Evolutionary conservation across 2,888 invertebrate genomes (phyloP).

Genomic region (Zootermopsis nevadensis): DNA sequence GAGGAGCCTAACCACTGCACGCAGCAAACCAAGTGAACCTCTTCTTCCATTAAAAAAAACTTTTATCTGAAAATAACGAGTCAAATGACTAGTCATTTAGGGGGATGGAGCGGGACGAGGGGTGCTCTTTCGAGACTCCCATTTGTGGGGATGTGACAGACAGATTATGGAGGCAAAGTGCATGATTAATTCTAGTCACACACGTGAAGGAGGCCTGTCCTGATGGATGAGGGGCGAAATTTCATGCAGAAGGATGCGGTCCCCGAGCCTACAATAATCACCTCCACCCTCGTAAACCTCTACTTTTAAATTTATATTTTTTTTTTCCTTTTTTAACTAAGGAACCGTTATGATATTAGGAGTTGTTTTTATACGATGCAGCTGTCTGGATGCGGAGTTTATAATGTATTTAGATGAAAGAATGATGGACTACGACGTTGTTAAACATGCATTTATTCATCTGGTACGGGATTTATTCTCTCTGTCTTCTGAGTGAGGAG

Average conservation of each 20-base stretch:
- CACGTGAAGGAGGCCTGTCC: not conserved
- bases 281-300: not conserved
- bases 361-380: not conserved
- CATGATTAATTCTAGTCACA: constrained; percentile 31
- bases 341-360: constrained; percentile 4
- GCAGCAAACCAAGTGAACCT: constrained; percentile 25
- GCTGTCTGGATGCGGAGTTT: not conserved
- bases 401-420: not conserved
- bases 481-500: not conserved
- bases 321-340: not conserved
- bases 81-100: constrained; percentile 49
- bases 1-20: constrained; percentile 41
- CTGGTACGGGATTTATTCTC: not conserved
- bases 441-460: not conserved
- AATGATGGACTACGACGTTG: not conserved
- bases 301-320: not conserved
- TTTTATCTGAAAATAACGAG: constrained; percentile 50
- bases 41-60: constrained; percentile 32
- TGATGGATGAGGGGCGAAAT: constrained; percentile 25
- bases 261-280: not conserved
- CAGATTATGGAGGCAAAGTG: constrained; percentile 3
- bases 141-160: constrained; percentile 23
- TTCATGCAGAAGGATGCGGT: not conserved
- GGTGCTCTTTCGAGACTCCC: constrained; percentile 27
- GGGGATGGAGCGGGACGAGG: constrained; percentile 39